A percentile compares a stretch with the other conserved stretches of the same genome.
These are phyloP conservation scores for Hymenochirus boettgeri DNA, from an alignment of 2,113 vertebrate genomes.

Conservation along the genomic window DNA sequence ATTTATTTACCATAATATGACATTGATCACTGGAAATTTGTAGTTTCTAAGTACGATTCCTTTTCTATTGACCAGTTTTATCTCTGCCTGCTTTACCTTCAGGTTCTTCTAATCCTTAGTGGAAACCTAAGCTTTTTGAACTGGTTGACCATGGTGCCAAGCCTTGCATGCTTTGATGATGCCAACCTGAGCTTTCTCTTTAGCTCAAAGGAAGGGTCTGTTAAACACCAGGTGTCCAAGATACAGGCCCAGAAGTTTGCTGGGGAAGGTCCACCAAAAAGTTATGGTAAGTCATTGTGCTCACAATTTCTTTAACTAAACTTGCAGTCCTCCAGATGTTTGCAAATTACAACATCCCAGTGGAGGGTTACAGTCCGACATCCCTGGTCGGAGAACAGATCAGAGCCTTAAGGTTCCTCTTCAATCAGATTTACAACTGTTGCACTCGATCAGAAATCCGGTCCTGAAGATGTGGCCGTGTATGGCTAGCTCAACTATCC, in stretches of 20 bases:
- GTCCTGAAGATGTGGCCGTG: no score
- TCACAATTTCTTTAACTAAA: neutral
- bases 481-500: no score
- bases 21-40: no score
- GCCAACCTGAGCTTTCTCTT: conserved; percentile 71
- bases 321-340: neutral
- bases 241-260: conserved; percentile 52
- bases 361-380: no score
- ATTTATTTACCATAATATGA: no score
- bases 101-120: conserved; percentile 82
- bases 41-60: no score
- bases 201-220: conserved; percentile 35
- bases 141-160: conserved; percentile 93
- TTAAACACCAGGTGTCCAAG: conserved; percentile 52
- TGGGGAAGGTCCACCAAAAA: conserved; percentile 17
- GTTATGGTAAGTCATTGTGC: conserved; percentile 57
- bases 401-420: no score
- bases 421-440: no score
- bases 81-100: rapidly evolving
- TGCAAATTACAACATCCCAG: no score
- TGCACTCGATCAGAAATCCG: no score
- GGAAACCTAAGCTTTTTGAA: conserved; percentile 96
- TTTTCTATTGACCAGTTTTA: no score
- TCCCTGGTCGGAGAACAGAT: no score
- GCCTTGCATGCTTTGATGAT: conserved; percentile 88